A percentile compares a stretch with the other conserved stretches of the same genome.
These are phyloP conservation scores for Dynastes maya DNA, from an alignment of 2,888 invertebrate genomes.

Conservation along the genomic window DNA sequence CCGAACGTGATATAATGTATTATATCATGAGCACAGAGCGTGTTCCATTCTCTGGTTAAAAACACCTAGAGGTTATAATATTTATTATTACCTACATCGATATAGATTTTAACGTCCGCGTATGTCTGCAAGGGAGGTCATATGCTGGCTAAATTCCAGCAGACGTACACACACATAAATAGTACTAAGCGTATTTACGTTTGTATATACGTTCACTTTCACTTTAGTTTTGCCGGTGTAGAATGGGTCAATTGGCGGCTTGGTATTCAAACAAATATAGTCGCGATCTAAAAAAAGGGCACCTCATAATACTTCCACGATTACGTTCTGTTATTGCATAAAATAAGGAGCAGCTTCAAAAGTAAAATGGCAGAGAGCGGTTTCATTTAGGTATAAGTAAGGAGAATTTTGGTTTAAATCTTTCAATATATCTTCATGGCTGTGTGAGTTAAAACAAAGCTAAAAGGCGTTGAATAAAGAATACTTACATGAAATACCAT, in stretches of 20 bases:
- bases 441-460: no score
- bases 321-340: no score
- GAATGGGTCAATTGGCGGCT: slow-evolving; percentile 17
- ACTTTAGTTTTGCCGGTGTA: slow-evolving; percentile 13
- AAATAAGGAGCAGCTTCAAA: no score
- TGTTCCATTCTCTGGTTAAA: slow-evolving; percentile 35
- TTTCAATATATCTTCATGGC: no score
- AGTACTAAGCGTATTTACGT: background rate
- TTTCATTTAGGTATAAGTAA: no score
- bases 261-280: slow-evolving; percentile 13
- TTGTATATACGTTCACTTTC: slow-evolving; percentile 22
- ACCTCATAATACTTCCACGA: no score
- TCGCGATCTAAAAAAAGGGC: no score
- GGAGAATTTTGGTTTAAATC: no score
- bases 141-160: slow-evolving; percentile 19
- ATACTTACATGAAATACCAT: no score
- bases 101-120: slow-evolving; percentile 26
- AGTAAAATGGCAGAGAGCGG: no score
- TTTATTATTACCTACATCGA: slow-evolving; percentile 32
- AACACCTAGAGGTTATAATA: slow-evolving; percentile 21
- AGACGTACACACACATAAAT: background rate
- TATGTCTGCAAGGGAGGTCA: slow-evolving; percentile 36
- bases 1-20: slow-evolving; percentile 37
- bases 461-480: no score
- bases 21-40: slow-evolving; percentile 31